These are phyloP conservation scores for Gymnorhina tibicen DNA, from an alignment of 2,113 vertebrate genomes.

Conservation along the genomic window DNA sequence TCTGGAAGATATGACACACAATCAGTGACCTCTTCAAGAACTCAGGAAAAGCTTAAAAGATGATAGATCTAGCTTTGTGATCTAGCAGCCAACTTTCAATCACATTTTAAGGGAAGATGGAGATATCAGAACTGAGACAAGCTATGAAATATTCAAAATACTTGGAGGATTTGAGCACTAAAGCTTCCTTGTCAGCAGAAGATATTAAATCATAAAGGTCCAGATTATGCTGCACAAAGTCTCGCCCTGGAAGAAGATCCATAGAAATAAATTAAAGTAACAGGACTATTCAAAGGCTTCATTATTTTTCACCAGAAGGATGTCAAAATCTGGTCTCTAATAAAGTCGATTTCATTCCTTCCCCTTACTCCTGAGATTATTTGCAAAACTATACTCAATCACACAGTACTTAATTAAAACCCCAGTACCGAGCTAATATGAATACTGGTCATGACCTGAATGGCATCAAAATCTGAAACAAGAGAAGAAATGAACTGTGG, in stretches of 20 bases:
- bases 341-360: background rate
- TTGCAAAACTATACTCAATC: background rate
- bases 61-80: background rate
- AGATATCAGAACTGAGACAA: background rate
- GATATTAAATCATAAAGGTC: background rate
- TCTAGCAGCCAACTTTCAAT: background rate
- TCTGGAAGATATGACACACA: background rate
- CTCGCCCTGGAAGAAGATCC: background rate
- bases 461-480: background rate
- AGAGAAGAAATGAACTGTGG: background rate
- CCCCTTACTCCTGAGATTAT: background rate
- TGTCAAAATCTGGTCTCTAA: background rate
- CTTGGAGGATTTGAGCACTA: background rate
- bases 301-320: background rate
- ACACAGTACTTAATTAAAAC: background rate
- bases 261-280: slow-evolving; percentile 1
- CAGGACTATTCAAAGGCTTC: background rate
- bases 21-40: background rate
- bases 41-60: background rate
- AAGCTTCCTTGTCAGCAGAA: background rate
- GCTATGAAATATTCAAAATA: background rate
- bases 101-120: background rate
- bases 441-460: background rate
- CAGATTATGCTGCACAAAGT: background rate
- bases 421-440: background rate